phyloP scores from a whole-genome alignment of 2,888 invertebrate species.

The Tachystola acroxantha region DNA sequence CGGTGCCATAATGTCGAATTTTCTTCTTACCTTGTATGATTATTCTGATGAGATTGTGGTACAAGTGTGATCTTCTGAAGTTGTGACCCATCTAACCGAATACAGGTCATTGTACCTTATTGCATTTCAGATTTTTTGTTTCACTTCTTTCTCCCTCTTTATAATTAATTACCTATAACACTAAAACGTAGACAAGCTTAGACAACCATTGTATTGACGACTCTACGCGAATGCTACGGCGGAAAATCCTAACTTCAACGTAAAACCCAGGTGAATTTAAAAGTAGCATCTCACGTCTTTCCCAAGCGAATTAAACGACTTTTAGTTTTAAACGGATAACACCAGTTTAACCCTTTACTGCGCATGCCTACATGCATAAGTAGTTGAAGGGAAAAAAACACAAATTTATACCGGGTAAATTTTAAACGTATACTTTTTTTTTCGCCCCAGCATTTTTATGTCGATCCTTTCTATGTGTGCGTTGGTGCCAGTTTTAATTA shows the following conservation, averaged over 20 bases:
- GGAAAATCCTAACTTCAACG: conserved; percentile 40
- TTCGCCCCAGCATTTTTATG: conserved; percentile 72
- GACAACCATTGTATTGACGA: too few relatives aligned
- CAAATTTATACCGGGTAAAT: conserved; percentile 78
- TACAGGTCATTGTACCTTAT: too few relatives aligned
- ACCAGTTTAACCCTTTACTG: conserved; percentile 69
- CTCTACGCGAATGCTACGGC: conserved; percentile 26
- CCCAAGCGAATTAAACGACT: neutral
- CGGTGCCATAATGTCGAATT: too few relatives aligned
- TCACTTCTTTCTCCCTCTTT: too few relatives aligned
- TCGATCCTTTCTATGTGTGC: conserved; percentile 74
- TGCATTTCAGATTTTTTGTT: too few relatives aligned
- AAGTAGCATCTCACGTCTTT: neutral
- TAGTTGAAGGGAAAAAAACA: conserved; percentile 74
- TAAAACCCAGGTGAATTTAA: conserved; percentile 25
- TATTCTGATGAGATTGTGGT: too few relatives aligned
- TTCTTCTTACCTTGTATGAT: too few relatives aligned
- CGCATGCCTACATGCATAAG: conserved; percentile 75
- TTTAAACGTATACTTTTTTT: conserved; percentile 79
- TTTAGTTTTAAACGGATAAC: conserved; percentile 22
- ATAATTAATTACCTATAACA: too few relatives aligned
- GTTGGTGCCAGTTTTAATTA: conserved; percentile 73
- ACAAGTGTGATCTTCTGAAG: too few relatives aligned
- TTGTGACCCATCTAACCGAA: too few relatives aligned
- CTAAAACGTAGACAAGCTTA: too few relatives aligned